Conservation (phyloP, 1,140 invertebrate genomes). For the Scaptomyza montana region DNA sequence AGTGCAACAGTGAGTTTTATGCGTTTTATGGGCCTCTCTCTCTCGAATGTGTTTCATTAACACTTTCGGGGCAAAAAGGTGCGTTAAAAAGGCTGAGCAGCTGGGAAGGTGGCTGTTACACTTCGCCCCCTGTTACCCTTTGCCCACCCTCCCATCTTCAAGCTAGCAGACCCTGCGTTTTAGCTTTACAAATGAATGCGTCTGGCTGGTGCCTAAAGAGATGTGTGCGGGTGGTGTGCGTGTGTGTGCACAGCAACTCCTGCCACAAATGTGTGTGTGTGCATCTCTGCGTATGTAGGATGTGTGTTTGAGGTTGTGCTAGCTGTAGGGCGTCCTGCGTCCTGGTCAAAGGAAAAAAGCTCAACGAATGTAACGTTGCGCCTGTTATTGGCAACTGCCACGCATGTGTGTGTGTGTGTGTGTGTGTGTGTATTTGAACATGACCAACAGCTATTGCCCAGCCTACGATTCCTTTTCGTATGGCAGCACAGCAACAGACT, state of each 20-base stretch:
- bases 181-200: constrained; percentile 78
- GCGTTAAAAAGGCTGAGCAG: constrained; percentile 63
- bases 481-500: constrained; percentile 42
- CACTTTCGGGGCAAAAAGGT: constrained; percentile 70
- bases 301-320: constrained; percentile 1
- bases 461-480: constrained; percentile 36
- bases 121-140: not conserved
- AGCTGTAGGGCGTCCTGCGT: constrained; percentile 36
- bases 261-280: constrained; percentile 6
- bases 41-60: constrained; percentile 75
- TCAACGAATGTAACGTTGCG: constrained; percentile 66
- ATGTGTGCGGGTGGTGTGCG: constrained; percentile 1
- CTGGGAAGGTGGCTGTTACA: constrained; percentile 13
- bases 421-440: constrained; percentile 64
- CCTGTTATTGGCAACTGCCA: constrained; percentile 76
- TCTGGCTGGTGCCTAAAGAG: constrained; percentile 59
- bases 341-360: constrained; percentile 78
- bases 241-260: not conserved
- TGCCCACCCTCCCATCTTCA: not conserved
- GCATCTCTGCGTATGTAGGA: not conserved
- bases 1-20: constrained; percentile 14
- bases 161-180: constrained; percentile 45
- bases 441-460: constrained; percentile 69
- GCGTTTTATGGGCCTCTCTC: constrained; percentile 47
- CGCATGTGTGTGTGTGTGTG: constrained; percentile 26